phyloP scores from a whole-genome alignment of 2,888 invertebrate species.

The Chydorus sphaericus region DNA sequence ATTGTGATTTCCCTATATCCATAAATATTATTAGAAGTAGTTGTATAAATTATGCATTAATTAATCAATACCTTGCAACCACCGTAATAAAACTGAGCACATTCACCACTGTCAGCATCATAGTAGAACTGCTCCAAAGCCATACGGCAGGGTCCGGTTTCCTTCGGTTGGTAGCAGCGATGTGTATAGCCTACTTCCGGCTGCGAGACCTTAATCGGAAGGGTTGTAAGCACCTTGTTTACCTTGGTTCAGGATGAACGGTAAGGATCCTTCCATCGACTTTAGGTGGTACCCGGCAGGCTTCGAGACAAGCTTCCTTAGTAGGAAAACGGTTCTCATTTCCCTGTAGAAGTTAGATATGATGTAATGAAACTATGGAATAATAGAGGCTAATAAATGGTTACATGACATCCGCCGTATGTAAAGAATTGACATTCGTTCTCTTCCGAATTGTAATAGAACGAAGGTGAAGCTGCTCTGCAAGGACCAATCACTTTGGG shows the following conservation, averaged over 20 bases:
- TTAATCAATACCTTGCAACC: too few species aligned
- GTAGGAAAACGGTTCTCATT: background rate
- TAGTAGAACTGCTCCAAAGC: too few species aligned
- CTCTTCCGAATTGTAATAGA: conserved; percentile 19
- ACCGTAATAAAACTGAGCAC: conserved; percentile 24
- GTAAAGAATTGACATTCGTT: conserved; percentile 20
- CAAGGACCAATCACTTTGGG: conserved; percentile 15
- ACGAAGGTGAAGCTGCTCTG: conserved; percentile 12
- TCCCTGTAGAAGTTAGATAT: too few species aligned
- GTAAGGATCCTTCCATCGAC: background rate
- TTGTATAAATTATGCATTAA: too few species aligned
- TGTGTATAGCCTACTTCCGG: too few species aligned
- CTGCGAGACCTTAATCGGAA: too few species aligned
- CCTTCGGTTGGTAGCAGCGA: too few species aligned
- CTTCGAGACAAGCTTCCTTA: background rate
- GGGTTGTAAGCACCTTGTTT: background rate
- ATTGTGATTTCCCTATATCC: conserved; percentile 25
- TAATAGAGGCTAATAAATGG: too few species aligned
- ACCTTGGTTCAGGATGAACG: background rate
- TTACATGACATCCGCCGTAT: conserved; percentile 22
- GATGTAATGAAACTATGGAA: too few species aligned
- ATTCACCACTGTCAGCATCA: too few species aligned
- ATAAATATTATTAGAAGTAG: too few species aligned
- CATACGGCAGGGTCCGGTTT: too few species aligned
- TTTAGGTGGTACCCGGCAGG: background rate